Evolutionary conservation across 2,888 invertebrate species (phyloP), one percentile per base, ranked within the genome.

Genomic region (Zygothrica quintamaculata): DNA sequence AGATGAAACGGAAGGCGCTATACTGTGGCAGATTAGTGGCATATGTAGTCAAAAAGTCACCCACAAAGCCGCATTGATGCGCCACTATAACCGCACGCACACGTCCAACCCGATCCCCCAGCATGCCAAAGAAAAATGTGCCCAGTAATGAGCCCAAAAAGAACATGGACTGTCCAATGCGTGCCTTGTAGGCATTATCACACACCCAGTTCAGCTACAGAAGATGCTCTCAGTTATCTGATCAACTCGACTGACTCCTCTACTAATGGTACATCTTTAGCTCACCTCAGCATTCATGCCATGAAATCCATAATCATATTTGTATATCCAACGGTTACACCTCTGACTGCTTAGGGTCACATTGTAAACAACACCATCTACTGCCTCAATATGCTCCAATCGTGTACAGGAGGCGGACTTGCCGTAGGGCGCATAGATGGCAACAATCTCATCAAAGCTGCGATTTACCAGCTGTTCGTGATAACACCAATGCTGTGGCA

Each of bases 281-380:
- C 77, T 87, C 84, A 94, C 94, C 91, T 94, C 92, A n/a, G 93
- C 92, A 25, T 93, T 93, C 73, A 94, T 92, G 70, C 93, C 93
- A 39, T 91, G 88, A 69, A 92, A 93, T 16, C 92, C 92, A 71
- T 92, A 92, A 13, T 92, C 92, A 40, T 91, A 91, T 62, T 92
- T 92, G 80, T 93, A 94, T 15, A 91, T 91, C 93, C 93, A 94
- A 11, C 92, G 92, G 40, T 90, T 70, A 71, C 92, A 92, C 11
- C 51, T 26, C n/a, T 80, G 53, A 7, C 40, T 62, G 56, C 89
- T 89, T 1, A 74, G 72, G 1, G 84, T 88, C 15, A 81, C 74
- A 53, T 65, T 67, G 8, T 74, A 65, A 5, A 74, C n/a, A n/a
- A n/a, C 77, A 3, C 12, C 48, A 0, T 48, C 58, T 0, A 58